phyloP scores from a whole-genome alignment of 2,888 invertebrate genomes.

The Xanthorhoe designata region DNA sequence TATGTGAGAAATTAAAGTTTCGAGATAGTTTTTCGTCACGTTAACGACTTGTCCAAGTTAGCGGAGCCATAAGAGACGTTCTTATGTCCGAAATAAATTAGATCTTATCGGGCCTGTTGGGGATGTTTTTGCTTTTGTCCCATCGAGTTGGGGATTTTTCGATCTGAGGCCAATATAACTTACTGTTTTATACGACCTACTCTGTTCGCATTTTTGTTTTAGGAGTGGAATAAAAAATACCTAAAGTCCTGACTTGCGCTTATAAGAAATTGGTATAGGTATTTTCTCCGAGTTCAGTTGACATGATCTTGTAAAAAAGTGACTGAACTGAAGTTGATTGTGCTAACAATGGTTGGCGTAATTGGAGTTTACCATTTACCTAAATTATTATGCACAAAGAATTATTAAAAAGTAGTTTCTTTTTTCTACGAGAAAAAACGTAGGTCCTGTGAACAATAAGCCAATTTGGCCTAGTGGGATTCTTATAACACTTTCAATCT shows the following conservation, averaged over 20 bases:
- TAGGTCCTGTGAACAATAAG: too few relatives aligned
- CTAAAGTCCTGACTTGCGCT: background rate
- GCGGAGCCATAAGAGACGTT: conserved; percentile 53
- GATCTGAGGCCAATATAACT: conserved; percentile 29
- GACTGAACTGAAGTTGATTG: background rate
- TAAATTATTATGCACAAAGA: background rate
- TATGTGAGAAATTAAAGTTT: conserved; percentile 59
- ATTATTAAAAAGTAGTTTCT: too few relatives aligned
- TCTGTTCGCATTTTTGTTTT: conserved; percentile 5
- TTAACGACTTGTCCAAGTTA: conserved; percentile 60
- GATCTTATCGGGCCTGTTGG: conserved; percentile 48
- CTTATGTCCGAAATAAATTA: conserved; percentile 56
- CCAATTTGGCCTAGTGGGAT: too few relatives aligned
- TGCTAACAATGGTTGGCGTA: too few relatives aligned
- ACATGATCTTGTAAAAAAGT: background rate
- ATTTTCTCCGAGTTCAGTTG: background rate
- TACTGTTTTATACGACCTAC: conserved; percentile 28
- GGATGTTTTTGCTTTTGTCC: conserved; percentile 49
- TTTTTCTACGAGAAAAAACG: too few relatives aligned
- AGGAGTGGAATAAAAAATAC: conserved; percentile 4
- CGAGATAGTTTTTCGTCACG: conserved; percentile 51
- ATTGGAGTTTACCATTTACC: background rate
- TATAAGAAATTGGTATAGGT: background rate
- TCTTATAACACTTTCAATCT: too few relatives aligned
- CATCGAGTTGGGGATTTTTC: conserved; percentile 28